Evolutionary conservation across 2,797 vertebrate species (phyloP).

Genomic region (Delichon dasypus): DNA sequence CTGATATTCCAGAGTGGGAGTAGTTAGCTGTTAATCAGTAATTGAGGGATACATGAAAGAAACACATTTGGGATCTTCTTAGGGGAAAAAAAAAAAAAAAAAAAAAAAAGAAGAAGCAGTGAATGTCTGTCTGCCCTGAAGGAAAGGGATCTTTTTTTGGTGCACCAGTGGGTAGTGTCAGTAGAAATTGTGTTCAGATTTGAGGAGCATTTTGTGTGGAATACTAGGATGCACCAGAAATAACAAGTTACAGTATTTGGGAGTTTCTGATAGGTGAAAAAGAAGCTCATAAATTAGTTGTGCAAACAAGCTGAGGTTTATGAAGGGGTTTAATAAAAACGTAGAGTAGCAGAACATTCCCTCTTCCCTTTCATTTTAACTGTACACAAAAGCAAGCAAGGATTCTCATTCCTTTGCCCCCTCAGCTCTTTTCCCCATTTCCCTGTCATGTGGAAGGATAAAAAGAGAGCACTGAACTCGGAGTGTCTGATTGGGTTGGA

Average conservation of each 20-base stretch:
- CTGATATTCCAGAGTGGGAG: slow-evolving; percentile 9
- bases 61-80: slow-evolving; percentile 4
- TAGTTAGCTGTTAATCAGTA: slow-evolving; percentile 25
- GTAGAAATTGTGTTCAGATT: background rate
- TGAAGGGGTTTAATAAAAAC: background rate
- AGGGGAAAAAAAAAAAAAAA: background rate
- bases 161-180: background rate
- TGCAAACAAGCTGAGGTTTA: background rate
- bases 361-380: background rate
- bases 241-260: background rate
- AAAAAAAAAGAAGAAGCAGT: background rate
- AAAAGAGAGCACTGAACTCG: background rate
- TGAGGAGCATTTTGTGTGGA: background rate
- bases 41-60: background rate
- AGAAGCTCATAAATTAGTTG: background rate
- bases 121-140: background rate
- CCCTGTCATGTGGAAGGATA: background rate
- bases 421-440: background rate
- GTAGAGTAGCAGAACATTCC: background rate
- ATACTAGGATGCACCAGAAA: background rate
- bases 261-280: background rate
- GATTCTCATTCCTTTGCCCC: background rate
- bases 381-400: background rate
- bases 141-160: slow-evolving; percentile 17
- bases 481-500: slow-evolving; percentile 32